Evolutionary conservation across 2,797 vertebrate genomes (phyloP), one percentile per base, ranked within the genome.

Genomic region (Alauda arvensis): DNA sequence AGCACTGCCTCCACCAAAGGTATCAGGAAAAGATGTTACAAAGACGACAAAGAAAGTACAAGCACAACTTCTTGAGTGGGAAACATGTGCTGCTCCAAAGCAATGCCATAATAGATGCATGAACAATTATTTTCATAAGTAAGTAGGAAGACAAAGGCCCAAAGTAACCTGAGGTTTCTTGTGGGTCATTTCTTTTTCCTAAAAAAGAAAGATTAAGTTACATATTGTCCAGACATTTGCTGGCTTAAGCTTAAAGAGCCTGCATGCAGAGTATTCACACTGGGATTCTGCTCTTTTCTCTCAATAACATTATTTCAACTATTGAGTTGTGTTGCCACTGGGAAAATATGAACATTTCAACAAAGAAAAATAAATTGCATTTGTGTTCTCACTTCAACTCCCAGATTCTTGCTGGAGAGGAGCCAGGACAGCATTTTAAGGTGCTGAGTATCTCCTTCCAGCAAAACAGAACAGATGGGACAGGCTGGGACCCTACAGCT

Each of bases 331-430:
- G 83, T 68, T 91, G 80, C 90, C 88, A 91, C 90, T 91, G 88
- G 77, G 85, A 92, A 94, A 94, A 90, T 77, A 81, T 0, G 68
- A 69, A 90, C 65, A 55, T 95, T 93, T 91, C 91, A 94, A 90
- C 88, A 77, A 92, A 94, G 85, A 89, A 89, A 93, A 92, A 95
- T 92, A 93, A 94, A 94, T 93, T 67, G 91, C 80, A 87, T 88
- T 91, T 89, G 83, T 90, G 91, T 91, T 95, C 85, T 93, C 92
- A 92, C 91, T 94, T 95, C 85, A 92, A 9, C 91, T 92, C 80
- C 88, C 74, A 67, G 67, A 87, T 92, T 90, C 77, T 78, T 4
- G 1, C 74, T 83, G 92, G 91, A 93, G 74, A 25, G 37, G 34
- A 31, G 88, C 94, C 92, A 94, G 74, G 53, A 57, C 79, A 87